These are phyloP conservation scores for Pseudococcus viburni DNA, from an alignment of 2,888 invertebrate species.

Conservation along the genomic window DNA sequence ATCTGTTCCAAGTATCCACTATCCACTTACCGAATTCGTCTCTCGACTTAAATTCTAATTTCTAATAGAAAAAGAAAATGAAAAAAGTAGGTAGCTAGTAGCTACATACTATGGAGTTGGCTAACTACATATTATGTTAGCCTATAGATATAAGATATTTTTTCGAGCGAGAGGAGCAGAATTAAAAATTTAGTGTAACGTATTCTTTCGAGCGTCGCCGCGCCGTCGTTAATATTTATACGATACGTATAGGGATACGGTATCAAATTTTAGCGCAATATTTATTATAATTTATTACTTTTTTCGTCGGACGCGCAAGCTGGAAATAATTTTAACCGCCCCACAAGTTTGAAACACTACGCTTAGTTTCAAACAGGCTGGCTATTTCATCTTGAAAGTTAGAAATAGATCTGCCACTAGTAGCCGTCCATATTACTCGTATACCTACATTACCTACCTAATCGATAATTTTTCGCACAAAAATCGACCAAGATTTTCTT, in stretches of 20 bases:
- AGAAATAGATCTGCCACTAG: neutral
- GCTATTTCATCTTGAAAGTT: neutral
- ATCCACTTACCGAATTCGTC: too few species aligned
- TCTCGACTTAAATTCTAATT: too few species aligned
- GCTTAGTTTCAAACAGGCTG: neutral
- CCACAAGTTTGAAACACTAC: neutral
- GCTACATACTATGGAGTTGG: too few species aligned
- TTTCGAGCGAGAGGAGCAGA: neutral
- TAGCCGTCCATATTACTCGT: too few species aligned
- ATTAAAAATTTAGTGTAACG: neutral
- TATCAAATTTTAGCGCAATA: neutral
- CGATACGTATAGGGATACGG: neutral
- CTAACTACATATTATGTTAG: too few species aligned
- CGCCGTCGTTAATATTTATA: neutral
- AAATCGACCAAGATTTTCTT: too few species aligned
- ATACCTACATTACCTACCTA: too few species aligned
- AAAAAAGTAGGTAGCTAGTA: too few species aligned
- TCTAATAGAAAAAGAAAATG: too few species aligned
- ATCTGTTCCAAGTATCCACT: too few species aligned
- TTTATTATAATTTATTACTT: conserved; percentile 11
- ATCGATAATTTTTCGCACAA: too few species aligned
- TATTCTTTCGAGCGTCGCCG: neutral
- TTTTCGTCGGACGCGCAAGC: neutral
- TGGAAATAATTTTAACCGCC: conserved; percentile 1
- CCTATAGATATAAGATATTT: neutral